phyloP scores from a whole-genome alignment of 2,888 invertebrate species.

The Unio delphinus region DNA sequence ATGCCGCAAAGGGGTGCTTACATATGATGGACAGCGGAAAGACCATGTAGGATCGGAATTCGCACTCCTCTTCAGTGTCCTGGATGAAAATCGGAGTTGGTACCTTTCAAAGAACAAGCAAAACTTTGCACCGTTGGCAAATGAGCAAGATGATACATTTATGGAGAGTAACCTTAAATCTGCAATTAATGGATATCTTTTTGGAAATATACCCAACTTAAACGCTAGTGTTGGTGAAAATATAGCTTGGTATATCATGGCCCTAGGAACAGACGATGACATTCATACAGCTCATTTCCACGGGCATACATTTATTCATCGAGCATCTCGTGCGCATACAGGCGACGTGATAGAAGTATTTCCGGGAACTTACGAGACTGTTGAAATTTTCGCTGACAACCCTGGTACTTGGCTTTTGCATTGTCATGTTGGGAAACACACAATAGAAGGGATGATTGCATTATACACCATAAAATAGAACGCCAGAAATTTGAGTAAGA shows the following conservation, averaged over 20 bases:
- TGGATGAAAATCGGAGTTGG: conserved; percentile 55
- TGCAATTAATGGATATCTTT: conserved; percentile 39
- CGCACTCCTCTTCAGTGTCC: conserved; percentile 48
- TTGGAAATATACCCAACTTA: conserved; percentile 28
- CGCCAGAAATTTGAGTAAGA: not conserved
- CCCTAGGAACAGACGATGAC: conserved; percentile 38
- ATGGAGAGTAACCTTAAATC: conserved; percentile 36
- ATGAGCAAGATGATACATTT: conserved; percentile 16
- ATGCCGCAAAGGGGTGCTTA: conserved; percentile 33
- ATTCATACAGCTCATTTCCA: conserved; percentile 50
- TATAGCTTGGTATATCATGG: conserved; percentile 36
- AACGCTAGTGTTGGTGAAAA: conserved; percentile 28
- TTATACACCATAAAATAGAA: conserved; percentile 25
- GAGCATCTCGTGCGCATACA: conserved; percentile 20
- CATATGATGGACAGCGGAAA: conserved; percentile 8
- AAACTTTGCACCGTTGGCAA: conserved; percentile 10
- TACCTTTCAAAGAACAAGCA: conserved; percentile 51
- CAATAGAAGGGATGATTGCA: conserved; percentile 46
- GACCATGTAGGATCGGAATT: conserved; percentile 50
- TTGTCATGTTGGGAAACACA: conserved; percentile 48
- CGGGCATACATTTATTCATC: conserved; percentile 38
- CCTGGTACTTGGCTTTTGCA: conserved; percentile 53
- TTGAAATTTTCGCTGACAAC: conserved; percentile 45
- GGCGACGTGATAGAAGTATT: conserved; percentile 55
- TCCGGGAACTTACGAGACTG: conserved; percentile 51